Conservation (phyloP, 2,888 invertebrate genomes). For the Leptura quadrifasciata region DNA sequence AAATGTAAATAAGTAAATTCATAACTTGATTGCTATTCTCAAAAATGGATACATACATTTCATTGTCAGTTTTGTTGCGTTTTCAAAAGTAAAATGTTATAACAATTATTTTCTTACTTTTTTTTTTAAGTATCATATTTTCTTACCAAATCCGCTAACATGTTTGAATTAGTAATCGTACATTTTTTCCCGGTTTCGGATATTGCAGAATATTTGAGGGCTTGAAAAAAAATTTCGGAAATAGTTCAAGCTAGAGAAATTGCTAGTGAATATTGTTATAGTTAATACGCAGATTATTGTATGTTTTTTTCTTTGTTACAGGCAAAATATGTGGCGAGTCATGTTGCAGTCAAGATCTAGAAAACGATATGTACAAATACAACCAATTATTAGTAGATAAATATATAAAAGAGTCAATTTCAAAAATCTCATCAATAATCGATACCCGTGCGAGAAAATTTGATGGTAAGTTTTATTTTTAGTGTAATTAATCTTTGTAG, state of each 20-base stretch:
- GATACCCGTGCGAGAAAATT: slow-evolving; percentile 87
- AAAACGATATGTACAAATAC: slow-evolving; percentile 82
- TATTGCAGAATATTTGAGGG: too few species aligned
- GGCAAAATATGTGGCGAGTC: slow-evolving; percentile 75
- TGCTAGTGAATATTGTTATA: too few species aligned
- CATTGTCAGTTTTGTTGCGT: too few species aligned
- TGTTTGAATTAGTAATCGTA: too few species aligned
- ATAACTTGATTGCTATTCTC: not conserved
- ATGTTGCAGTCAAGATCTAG: slow-evolving; percentile 83
- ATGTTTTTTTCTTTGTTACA: slow-evolving; percentile 73
- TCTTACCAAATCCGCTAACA: too few species aligned
- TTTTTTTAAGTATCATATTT: too few species aligned
- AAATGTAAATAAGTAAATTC: not conserved
- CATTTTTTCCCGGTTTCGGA: too few species aligned
- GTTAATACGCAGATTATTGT: not conserved
- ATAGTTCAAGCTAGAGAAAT: too few species aligned
- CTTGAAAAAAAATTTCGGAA: too few species aligned
- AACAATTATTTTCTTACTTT: too few species aligned
- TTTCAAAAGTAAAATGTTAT: too few species aligned
- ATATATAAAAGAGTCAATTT: slow-evolving; percentile 84
- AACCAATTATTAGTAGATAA: slow-evolving; percentile 85
- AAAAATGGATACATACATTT: not conserved
- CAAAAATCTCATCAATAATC: slow-evolving; percentile 84
- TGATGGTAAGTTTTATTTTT: slow-evolving; percentile 84
- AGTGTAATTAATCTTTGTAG: too few species aligned